phyloP scores from a whole-genome alignment of 2,113 vertebrate species.

The Triplophysa siluroides region DNA sequence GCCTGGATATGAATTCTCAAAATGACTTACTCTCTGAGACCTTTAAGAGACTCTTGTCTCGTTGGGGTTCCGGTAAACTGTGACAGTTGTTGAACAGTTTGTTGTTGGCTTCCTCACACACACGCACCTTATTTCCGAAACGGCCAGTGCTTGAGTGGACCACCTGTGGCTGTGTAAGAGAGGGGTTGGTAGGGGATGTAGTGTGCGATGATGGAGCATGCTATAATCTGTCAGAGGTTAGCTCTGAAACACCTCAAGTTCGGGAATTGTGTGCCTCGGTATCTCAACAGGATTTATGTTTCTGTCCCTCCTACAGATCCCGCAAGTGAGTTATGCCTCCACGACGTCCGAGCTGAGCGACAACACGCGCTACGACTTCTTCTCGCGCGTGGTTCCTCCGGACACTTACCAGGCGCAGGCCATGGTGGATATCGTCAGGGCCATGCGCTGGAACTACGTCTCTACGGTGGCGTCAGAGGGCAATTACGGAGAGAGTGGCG shows the following conservation, averaged over 20 bases:
- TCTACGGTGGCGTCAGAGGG: slow-evolving; percentile 94
- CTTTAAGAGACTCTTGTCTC: neutral
- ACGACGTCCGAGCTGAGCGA: slow-evolving; percentile 96
- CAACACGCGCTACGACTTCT: slow-evolving; percentile 97
- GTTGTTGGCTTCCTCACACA: slow-evolving; percentile 38
- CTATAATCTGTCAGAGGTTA: slow-evolving; percentile 40
- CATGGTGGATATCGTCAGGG: slow-evolving; percentile 96
- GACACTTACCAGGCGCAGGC: slow-evolving; percentile 99
- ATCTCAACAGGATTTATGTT: slow-evolving; percentile 28
- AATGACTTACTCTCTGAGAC: neutral
- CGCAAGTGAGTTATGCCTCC: slow-evolving; percentile 99
- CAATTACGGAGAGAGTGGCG: slow-evolving; percentile 95
- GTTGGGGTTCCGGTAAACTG: slow-evolving; percentile 14
- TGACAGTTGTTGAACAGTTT: slow-evolving; percentile 38
- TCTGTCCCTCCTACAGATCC: slow-evolving; percentile 83
- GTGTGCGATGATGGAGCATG: slow-evolving; percentile 38
- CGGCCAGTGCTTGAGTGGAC: slow-evolving; percentile 18
- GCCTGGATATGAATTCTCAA: neutral
- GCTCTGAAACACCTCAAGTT: slow-evolving; percentile 31
- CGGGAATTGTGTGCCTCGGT: slow-evolving; percentile 29
- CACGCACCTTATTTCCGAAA: slow-evolving; percentile 32
- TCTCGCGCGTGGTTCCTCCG: slow-evolving; percentile 94
- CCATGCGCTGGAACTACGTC: slow-evolving; percentile 94
- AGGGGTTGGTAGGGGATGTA: slow-evolving; percentile 31
- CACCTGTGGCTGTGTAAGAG: slow-evolving; percentile 35